Percentiles rank a stretch among this genome's conserved stretches.
These are phyloP conservation scores for Saimiri boliviensis DNA, from an alignment of 2,113 vertebrate species.

Conservation along the genomic window DNA sequence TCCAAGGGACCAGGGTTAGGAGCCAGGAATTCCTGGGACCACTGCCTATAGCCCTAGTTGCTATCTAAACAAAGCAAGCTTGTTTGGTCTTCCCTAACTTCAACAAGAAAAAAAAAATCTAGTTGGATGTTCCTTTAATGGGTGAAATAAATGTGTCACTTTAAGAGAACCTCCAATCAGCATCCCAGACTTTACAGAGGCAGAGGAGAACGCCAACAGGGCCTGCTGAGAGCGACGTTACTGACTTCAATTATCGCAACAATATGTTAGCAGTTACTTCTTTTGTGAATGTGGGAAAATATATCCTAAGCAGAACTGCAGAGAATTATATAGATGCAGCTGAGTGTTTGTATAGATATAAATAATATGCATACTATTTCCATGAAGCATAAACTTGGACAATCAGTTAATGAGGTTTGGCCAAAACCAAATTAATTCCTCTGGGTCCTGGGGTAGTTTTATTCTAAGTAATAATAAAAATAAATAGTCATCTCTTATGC, in stretches of 20 bases:
- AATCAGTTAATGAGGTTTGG: slow-evolving; percentile 48
- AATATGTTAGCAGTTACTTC: not conserved
- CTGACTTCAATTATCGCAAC: not conserved
- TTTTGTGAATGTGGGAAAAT: not conserved
- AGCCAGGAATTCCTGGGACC: not conserved
- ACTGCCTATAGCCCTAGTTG: not conserved
- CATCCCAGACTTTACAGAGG: not conserved
- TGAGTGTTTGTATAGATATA: not conserved
- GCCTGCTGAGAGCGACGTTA: not conserved
- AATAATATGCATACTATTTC: not conserved
- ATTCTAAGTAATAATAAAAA: slow-evolving; percentile 29
- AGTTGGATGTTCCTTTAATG: not conserved
- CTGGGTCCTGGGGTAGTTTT: slow-evolving; percentile 25
- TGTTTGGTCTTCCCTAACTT: not conserved
- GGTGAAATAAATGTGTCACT: not conserved
- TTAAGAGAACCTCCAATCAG: not conserved
- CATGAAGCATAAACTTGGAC: not conserved
- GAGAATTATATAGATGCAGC: not conserved
- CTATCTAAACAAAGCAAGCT: not conserved
- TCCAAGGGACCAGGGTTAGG: not conserved
- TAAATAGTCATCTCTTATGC: not conserved
- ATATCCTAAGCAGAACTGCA: not conserved
- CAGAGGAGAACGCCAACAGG: not conserved
- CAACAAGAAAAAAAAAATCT: not conserved
- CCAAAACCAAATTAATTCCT: slow-evolving; percentile 26